These are phyloP conservation scores for Scaptomyza reducta DNA, from an alignment of 2,888 invertebrate species.

Conservation along the genomic window DNA sequence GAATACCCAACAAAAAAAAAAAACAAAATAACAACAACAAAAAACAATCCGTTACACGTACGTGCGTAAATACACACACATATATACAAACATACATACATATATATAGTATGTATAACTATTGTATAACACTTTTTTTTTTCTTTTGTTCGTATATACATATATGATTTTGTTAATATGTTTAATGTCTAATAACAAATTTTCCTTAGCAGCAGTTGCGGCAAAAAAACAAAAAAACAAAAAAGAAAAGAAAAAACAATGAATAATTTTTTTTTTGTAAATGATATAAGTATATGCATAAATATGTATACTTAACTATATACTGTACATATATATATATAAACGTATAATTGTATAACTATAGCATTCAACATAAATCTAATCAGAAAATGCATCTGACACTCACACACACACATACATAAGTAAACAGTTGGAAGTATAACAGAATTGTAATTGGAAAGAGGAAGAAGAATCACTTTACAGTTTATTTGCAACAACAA, in stretches of 20 bases:
- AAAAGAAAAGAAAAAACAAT: too few species aligned
- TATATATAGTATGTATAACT: constrained; percentile 24
- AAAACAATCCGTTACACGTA: constrained; percentile 38
- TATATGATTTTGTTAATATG: constrained; percentile 49
- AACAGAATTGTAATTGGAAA: too few species aligned
- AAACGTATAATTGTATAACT: constrained; percentile 61
- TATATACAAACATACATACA: constrained; percentile 14
- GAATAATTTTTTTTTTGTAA: constrained; percentile 58
- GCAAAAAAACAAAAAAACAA: too few species aligned
- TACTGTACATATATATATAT: constrained; percentile 46
- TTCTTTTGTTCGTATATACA: constrained; percentile 20
- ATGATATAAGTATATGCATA: constrained; percentile 50
- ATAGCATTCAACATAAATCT: constrained; percentile 55
- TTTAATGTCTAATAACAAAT: constrained; percentile 33
- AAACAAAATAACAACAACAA: neutral
- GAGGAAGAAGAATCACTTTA: constrained; percentile 37
- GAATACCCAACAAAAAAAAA: neutral
- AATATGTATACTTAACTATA: constrained; percentile 46
- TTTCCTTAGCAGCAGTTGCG: constrained; percentile 53
- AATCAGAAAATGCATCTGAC: constrained; percentile 16
- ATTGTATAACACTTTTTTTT: constrained; percentile 27
- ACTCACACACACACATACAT: constrained; percentile 4
- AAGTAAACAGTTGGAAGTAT: constrained; percentile 18
- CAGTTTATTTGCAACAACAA: constrained; percentile 56
- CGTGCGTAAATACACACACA: constrained; percentile 40